Conservation (phyloP, 1,140 invertebrate species). For the Cotesia glomerata region DNA sequence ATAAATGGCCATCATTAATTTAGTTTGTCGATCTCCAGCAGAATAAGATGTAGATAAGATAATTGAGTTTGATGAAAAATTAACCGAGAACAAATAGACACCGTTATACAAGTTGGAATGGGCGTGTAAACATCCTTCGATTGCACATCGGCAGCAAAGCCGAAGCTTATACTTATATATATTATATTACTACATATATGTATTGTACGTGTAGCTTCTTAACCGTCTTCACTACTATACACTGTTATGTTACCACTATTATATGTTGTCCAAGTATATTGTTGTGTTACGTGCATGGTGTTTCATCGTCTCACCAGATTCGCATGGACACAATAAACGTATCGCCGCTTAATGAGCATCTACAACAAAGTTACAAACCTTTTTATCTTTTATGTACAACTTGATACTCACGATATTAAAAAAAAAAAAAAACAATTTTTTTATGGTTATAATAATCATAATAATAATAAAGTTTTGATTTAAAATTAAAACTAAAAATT, state of each 20-base stretch:
- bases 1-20: constrained; percentile 3
- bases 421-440: no score
- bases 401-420: background rate
- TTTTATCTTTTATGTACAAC: constrained; percentile 18
- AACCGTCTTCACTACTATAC: background rate
- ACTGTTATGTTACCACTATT: background rate
- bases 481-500: no score
- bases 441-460: no score
- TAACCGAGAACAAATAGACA: constrained; percentile 18
- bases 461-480: no score
- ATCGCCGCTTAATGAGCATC: constrained; percentile 19
- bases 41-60: background rate
- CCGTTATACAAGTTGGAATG: constrained; percentile 15
- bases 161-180: no score
- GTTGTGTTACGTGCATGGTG: background rate
- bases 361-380: constrained; percentile 16
- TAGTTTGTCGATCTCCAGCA: background rate
- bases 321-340: constrained; percentile 14
- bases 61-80: constrained; percentile 4
- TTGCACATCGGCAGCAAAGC: background rate
- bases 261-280: background rate
- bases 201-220: no score
- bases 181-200: no score
- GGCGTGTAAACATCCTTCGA: constrained; percentile 18
- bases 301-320: background rate